Conservation (phyloP, 2,888 invertebrate genomes). For the Lacanobia oleracea region DNA sequence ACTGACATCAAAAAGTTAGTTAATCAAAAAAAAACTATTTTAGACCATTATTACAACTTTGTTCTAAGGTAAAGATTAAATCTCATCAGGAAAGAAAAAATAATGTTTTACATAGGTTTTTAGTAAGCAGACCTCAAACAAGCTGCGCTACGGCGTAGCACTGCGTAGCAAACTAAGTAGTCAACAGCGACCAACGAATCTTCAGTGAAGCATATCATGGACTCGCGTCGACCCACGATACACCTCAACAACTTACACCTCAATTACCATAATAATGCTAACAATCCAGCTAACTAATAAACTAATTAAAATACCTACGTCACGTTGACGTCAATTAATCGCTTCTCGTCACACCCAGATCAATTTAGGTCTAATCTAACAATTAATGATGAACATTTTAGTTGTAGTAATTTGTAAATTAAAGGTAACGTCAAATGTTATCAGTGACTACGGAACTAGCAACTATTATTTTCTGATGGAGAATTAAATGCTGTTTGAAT, state of each 20-base stretch:
- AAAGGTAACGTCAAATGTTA: slow-evolving; percentile 75
- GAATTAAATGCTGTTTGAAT: slow-evolving; percentile 46
- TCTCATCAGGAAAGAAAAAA: neutral
- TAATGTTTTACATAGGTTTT: neutral
- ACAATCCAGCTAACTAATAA: slow-evolving; percentile 32
- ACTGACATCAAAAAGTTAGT: no score
- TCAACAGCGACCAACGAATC: neutral
- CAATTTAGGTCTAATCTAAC: slow-evolving; percentile 62
- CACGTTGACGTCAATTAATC: slow-evolving; percentile 52
- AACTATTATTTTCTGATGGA: slow-evolving; percentile 57
- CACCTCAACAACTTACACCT: neutral
- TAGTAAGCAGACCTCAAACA: slow-evolving; percentile 24
- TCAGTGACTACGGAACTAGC: slow-evolving; percentile 69
- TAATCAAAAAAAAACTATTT: no score
- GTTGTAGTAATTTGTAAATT: slow-evolving; percentile 79
- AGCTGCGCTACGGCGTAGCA: slow-evolving; percentile 64
- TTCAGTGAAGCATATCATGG: slow-evolving; percentile 31
- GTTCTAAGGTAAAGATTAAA: no score
- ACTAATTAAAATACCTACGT: slow-evolving; percentile 46
- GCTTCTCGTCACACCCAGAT: slow-evolving; percentile 51
- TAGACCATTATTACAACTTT: no score
- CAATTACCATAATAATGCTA: slow-evolving; percentile 36
- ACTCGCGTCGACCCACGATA: slow-evolving; percentile 10
- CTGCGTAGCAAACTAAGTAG: slow-evolving; percentile 61
- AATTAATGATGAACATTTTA: slow-evolving; percentile 71